A percentile compares a stretch with the other conserved stretches of the same genome.
Evolutionary conservation across 2,888 invertebrate species (phyloP).

Genomic region (Yponomeuta plumbellus): DNA sequence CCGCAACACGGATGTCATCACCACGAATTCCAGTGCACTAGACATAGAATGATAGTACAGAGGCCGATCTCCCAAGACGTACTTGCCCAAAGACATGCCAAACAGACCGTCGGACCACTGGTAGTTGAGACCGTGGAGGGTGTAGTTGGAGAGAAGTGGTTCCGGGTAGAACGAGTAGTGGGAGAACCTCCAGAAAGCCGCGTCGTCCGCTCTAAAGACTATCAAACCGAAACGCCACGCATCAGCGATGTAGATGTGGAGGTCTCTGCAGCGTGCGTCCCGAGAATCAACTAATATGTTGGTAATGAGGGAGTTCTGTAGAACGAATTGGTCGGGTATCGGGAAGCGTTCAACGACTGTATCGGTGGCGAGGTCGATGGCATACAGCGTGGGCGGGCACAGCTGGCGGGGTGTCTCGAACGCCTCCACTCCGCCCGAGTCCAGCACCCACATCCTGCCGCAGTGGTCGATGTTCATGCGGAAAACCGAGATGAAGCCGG

Average conservation of each 20-base stretch:
- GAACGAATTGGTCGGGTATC: conserved; percentile 80
- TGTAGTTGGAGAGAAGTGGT: conserved; percentile 84
- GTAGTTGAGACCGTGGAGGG: conserved; percentile 84
- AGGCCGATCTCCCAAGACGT: conserved; percentile 75
- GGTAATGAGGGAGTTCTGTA: conserved; percentile 81
- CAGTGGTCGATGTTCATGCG: conserved; percentile 87
- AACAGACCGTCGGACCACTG: conserved; percentile 90
- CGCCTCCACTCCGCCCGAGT: conserved; percentile 85
- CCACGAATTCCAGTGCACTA: conserved; percentile 85
- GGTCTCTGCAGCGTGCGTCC: conserved; percentile 77
- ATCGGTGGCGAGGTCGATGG: conserved; percentile 84
- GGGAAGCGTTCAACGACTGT: conserved; percentile 77
- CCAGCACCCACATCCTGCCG: conserved; percentile 86
- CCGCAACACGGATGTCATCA: conserved; percentile 81
- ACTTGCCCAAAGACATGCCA: conserved; percentile 82
- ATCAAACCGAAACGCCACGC: conserved; percentile 81
- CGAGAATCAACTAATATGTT: conserved; percentile 81
- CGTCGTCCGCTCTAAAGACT: conserved; percentile 77
- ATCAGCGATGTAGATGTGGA: conserved; percentile 82
- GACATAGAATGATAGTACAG: conserved; percentile 91
- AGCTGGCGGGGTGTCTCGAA: conserved; percentile 79
- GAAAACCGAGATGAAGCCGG: conserved; percentile 85
- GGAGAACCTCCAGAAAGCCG: conserved; percentile 80
- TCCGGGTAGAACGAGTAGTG: conserved; percentile 84
- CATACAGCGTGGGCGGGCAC: conserved; percentile 84